Evolutionary conservation across 37 sponge, comb jelly and placozoan species (phyloP).

Genomic region (Dysidea cf. avara): DNA sequence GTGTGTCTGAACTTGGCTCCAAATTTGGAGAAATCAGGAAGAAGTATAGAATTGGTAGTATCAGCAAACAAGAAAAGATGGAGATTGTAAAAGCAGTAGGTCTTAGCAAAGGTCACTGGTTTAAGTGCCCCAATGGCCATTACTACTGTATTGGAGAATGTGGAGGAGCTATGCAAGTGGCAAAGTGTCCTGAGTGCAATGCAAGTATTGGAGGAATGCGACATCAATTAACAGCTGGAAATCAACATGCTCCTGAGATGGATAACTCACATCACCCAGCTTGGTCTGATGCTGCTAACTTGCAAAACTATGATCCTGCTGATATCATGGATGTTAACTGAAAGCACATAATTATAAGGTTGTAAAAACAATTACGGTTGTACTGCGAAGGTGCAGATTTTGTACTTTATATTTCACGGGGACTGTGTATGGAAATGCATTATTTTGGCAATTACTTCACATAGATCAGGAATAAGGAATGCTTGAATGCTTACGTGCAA

Average conservation of each 20-base stretch:
- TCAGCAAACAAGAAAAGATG: slow-evolving; percentile 54
- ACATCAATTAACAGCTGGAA: slow-evolving; percentile 56
- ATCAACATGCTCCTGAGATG: slow-evolving; percentile 78
- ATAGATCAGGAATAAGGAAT: too few species aligned
- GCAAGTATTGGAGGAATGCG: slow-evolving; percentile 72
- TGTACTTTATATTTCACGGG: too few species aligned
- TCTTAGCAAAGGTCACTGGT: slow-evolving; percentile 84
- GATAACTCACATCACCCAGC: slow-evolving; percentile 70
- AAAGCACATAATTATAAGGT: too few species aligned
- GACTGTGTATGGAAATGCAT: too few species aligned
- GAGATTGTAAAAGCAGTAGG: slow-evolving; percentile 80
- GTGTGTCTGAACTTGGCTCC: too few species aligned
- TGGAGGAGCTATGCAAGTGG: slow-evolving; percentile 77
- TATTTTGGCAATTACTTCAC: too few species aligned
- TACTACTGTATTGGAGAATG: slow-evolving; percentile 88
- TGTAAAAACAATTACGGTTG: too few species aligned
- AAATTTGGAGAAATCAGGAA: slow-evolving; percentile 8
- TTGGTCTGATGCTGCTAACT: slow-evolving; percentile 75
- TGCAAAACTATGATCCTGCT: slow-evolving; percentile 51
- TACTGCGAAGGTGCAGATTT: too few species aligned
- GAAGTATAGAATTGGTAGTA: slow-evolving; percentile 47
- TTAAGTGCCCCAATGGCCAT: slow-evolving; percentile 87
- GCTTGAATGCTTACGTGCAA: too few species aligned
- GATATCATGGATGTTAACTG: too few species aligned
- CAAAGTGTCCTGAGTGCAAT: slow-evolving; percentile 84